Conservation (phyloP, 2,888 invertebrate genomes). For the Anoncus sp. region DNA sequence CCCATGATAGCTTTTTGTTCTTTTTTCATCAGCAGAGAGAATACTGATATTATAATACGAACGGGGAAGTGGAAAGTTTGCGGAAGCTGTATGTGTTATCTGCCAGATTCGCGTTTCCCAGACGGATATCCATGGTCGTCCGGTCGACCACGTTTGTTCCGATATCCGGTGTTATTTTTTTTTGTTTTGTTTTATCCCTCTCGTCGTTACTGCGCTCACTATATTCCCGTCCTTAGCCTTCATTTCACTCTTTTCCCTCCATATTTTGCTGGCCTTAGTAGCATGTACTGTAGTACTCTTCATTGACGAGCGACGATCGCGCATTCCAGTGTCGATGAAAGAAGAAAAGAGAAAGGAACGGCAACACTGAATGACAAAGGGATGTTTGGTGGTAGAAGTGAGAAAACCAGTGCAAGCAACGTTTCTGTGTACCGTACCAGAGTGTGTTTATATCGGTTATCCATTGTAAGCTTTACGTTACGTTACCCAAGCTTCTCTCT, state of each 20-base stretch:
- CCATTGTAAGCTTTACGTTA: conserved; percentile 40
- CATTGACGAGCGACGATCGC: no score
- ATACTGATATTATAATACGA: no score
- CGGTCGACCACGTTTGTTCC: conserved; percentile 19
- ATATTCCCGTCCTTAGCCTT: conserved; percentile 6
- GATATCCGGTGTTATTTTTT: no score
- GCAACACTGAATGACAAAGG: conserved; percentile 27
- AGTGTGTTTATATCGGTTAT: conserved; percentile 28
- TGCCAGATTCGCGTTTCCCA: background rate
- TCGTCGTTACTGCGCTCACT: background rate
- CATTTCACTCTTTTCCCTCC: conserved; percentile 1
- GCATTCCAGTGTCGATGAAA: conserved; percentile 17
- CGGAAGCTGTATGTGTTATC: background rate
- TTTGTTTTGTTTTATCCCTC: background rate
- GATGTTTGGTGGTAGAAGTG: conserved; percentile 8
- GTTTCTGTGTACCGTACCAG: background rate
- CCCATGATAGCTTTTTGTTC: no score
- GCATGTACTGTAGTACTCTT: no score
- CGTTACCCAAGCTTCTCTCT: conserved; percentile 18
- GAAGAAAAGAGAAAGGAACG: conserved; percentile 9
- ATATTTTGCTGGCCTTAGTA: conserved; percentile 40
- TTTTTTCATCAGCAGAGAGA: no score
- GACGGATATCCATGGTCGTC: conserved; percentile 15
- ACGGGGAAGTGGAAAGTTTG: conserved; percentile 3
- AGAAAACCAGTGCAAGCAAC: conserved; percentile 5